Base-by-base conservation (phyloP, 1,140 invertebrate species). In the Bombus pyrosoma region DNA sequence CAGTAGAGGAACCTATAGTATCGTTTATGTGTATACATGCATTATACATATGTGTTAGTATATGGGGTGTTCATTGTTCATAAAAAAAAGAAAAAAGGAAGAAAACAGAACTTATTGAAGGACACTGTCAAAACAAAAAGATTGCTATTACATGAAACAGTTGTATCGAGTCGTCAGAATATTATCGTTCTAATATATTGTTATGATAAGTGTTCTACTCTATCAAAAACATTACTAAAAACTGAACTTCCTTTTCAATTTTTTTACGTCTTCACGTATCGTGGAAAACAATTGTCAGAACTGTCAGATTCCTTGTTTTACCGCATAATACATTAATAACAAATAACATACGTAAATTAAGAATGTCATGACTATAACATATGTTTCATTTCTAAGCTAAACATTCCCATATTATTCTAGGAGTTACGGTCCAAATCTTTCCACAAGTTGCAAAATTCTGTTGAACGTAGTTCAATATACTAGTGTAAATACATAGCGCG, bases 51-150 rank as follows among this genome's bases (percentile, higher is more conserved):
- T 39, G 41, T 25, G 10, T 47, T 12, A 1, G 22, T 43, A 22
- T 68, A 81, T n/a, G 57, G 59, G 69, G 77, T 62, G 75, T 79
- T 72, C 53, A 32, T 32, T 62, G 76, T 79, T 72, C 66, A 32
- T 37, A 72, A 34, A 62, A 62, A 28, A n/a, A 62, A 28, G 0
- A 3, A 10, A 59, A 59, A 12, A 28, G 3, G 15, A 59, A 59
- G 10, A 3, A 57, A 28, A 66, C 18, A 18, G 6, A 22, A 53
- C 0, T 22, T 53, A 53, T 53, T 8, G 18, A 22, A 53, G 18
- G 47, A 53, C 18, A 53, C 22, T 53, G 18, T 22, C 18, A 53
- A 53, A 53, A 53, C 5, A 53, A 22, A 47, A 53, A 47, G 47
- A 18, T 47, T 47, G 15, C 18, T 47, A 18, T 47, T 47, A 47